Evolutionary conservation across 1,140 invertebrate species (phyloP).

Genomic region (Nomia melanderi): DNA sequence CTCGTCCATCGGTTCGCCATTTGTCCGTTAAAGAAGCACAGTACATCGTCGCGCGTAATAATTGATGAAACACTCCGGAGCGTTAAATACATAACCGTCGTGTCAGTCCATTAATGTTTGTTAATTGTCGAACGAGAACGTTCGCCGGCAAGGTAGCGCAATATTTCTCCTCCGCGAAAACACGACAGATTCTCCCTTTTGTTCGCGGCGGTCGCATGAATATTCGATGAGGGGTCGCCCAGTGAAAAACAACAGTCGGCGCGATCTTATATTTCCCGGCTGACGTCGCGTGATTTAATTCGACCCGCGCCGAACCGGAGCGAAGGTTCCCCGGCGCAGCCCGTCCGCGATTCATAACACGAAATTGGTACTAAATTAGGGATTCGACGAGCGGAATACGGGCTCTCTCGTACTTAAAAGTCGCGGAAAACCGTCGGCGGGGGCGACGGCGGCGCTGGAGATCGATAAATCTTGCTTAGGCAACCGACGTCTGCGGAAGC

Average conservation of each 20-base stretch:
- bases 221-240: conserved; percentile 8
- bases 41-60: no score
- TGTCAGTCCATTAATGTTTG: no score
- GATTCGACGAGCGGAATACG: conserved; percentile 6
- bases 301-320: conserved; percentile 7
- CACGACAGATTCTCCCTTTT: no score
- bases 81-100: no score
- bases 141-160: no score
- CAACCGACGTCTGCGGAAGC: not conserved
- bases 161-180: no score
- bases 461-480: conserved; percentile 50
- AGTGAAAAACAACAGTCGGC: not conserved
- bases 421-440: conserved; percentile 45
- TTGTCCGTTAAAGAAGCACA: no score
- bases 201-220: not conserved
- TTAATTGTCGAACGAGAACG: no score
- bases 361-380: conserved; percentile 57
- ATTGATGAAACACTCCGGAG: no score
- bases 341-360: conserved; percentile 46
- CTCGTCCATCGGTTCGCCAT: no score
- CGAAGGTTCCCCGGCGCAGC: not conserved
- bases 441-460: not conserved
- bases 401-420: not conserved
- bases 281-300: conserved; percentile 48
- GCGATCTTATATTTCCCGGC: not conserved